A percentile compares a stretch with the other conserved stretches of the same genome.
phyloP scores from a whole-genome alignment of 2,888 invertebrate species.

The Chelonus formosanus region DNA sequence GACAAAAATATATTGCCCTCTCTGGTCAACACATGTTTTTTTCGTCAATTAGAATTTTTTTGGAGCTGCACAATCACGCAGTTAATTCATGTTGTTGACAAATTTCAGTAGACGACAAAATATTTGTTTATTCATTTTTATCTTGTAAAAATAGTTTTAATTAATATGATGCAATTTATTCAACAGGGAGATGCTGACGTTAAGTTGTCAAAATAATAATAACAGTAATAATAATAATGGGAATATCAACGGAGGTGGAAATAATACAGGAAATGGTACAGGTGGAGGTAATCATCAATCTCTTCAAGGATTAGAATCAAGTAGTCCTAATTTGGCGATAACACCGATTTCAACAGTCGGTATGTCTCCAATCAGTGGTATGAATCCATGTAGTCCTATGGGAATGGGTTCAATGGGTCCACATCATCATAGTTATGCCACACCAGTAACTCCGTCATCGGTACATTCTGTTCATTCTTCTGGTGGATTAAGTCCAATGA shows the following conservation, averaged over 20 bases:
- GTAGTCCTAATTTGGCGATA: slow-evolving; percentile 58
- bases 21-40: no score
- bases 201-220: slow-evolving; percentile 51
- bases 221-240: not conserved
- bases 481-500: slow-evolving; percentile 58
- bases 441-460: slow-evolving; percentile 60
- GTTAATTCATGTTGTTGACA: no score
- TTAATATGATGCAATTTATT: slow-evolving; percentile 6
- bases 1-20: no score
- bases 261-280: slow-evolving; percentile 45
- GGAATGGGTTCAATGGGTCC: slow-evolving; percentile 60
- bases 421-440: slow-evolving; percentile 60
- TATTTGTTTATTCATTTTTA: not conserved
- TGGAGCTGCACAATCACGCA: no score
- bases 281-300: slow-evolving; percentile 52
- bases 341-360: slow-evolving; percentile 60
- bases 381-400: slow-evolving; percentile 58
- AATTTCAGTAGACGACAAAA: not conserved
- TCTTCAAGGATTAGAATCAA: slow-evolving; percentile 55
- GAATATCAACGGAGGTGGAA: slow-evolving; percentile 35
- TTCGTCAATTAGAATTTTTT: no score
- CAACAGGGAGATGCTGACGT: slow-evolving; percentile 54
- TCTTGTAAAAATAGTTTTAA: not conserved
- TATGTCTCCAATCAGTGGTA: slow-evolving; percentile 56
- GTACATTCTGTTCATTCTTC: slow-evolving; percentile 56